These are phyloP conservation scores for Spisula subtruncata DNA, from an alignment of 2,888 invertebrate species.

Conservation along the genomic window DNA sequence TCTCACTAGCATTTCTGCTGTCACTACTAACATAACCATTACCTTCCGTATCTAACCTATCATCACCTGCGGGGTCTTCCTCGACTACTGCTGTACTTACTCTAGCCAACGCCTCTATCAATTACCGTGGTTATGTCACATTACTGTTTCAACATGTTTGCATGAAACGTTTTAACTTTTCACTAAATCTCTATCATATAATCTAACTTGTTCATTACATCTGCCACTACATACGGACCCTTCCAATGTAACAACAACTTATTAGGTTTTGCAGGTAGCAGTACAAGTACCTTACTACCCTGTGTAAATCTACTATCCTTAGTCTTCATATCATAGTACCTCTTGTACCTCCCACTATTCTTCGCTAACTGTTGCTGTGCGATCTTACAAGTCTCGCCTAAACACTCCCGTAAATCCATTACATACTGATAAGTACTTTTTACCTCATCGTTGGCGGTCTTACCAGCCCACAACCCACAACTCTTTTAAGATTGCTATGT, in stretches of 20 bases:
- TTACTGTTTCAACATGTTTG: background rate
- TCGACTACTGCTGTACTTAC: background rate
- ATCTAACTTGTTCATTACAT: constrained; percentile 25
- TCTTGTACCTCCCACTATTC: background rate
- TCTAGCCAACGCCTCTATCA: background rate
- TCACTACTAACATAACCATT: background rate
- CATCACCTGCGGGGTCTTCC: background rate
- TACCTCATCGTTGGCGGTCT: constrained; percentile 36
- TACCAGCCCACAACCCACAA: constrained; percentile 56
- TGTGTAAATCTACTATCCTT: constrained; percentile 4
- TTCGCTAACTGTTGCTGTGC: constrained; percentile 45
- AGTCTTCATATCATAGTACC: background rate
- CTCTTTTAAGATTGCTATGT: constrained; percentile 46
- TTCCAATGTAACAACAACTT: background rate
- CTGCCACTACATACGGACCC: constrained; percentile 20
- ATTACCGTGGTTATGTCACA: background rate
- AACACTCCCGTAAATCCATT: constrained; percentile 58
- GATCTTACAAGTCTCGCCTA: constrained; percentile 64
- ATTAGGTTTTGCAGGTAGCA: background rate
- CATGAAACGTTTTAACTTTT: constrained; percentile 25
- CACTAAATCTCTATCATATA: background rate
- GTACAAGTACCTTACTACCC: constrained; percentile 18
- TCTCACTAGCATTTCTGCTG: background rate
- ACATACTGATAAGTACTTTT: constrained; percentile 71
- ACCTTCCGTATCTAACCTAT: background rate